Base-by-base conservation (phyloP, 2,113 vertebrate species). In the Ammodytes dubius region DNA sequence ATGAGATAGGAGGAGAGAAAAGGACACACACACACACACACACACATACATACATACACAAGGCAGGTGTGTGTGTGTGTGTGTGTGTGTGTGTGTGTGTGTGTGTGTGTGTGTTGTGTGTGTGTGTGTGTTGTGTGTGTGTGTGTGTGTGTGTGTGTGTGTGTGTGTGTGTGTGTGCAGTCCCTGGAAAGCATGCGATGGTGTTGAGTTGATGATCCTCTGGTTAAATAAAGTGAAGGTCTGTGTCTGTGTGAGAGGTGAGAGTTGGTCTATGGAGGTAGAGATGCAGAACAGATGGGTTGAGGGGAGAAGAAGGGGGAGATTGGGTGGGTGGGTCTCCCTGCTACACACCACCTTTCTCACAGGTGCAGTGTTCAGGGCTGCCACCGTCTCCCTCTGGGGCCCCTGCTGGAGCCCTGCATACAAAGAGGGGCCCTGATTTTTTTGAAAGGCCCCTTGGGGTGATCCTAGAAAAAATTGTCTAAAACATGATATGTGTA, bases 281-380 rank as follows among this genome's bases (percentile, higher is more conserved):
- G 87, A 81, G 46, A 81, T 60, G 77, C 61, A 67, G 70, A 85
- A 77, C 90, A 93, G 91, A 93, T 92, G 91, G 88, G 72, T 57
- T 79, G 86, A 67, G 54, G 79, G 68, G 64, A 65, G 43, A 59
- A 4, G 54, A 77, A 80, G 66, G 66, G 88, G 45, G 69, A 35
- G 80, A 78, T 64, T 70, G 86, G 35, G 73, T n/a, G 79, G 79
- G 76, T 56, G 74, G 78, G 64, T 64, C 50, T 39, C 58, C 7
- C 65, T 40, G 2, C 74, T 42, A 53, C 43, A 27, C 27, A 27
- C 54, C 5, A 19, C 8, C 27, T 27, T 27, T 66, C 86, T 86
- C 81, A 64, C 82, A 82, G 79, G 86, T 74, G 58, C 54, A 15
- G 65, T 10, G 77, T 70, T 85, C 74, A 79, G 80, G 67, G 75